Conservation (phyloP, 2,888 invertebrate species). For the Anodontia alba region DNA sequence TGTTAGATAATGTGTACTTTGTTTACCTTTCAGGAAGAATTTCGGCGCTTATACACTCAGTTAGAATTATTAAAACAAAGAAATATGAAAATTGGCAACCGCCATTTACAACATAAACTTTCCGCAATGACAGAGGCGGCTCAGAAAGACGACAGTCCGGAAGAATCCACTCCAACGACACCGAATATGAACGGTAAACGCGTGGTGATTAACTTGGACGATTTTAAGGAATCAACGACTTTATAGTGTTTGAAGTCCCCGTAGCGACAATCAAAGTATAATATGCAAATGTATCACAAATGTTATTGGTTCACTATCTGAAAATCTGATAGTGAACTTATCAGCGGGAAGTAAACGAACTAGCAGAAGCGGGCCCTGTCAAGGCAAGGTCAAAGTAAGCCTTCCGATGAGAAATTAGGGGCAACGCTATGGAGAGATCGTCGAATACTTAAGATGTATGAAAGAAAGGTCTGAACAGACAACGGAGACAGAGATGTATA, state of each 20-base stretch:
- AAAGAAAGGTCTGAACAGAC: too few species aligned
- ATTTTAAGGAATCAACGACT: constrained; percentile 81
- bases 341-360: too few species aligned
- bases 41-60: constrained; percentile 91
- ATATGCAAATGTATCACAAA: constrained; percentile 34
- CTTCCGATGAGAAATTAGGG: too few species aligned
- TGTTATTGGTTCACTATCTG: background rate
- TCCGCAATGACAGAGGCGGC: constrained; percentile 93
- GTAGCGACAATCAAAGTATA: constrained; percentile 39
- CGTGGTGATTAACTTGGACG: constrained; percentile 82
- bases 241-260: constrained; percentile 62
- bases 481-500: too few species aligned
- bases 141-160: constrained; percentile 80
- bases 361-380: too few species aligned
- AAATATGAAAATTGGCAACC: constrained; percentile 90
- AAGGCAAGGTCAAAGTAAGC: too few species aligned
- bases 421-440: too few species aligned
- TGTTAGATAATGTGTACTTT: background rate
- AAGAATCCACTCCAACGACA: constrained; percentile 77
- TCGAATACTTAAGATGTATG: too few species aligned
- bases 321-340: too few species aligned
- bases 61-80: constrained; percentile 92
- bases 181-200: constrained; percentile 82
- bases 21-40: constrained; percentile 90
- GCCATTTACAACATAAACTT: constrained; percentile 90